These are phyloP conservation scores for Diglossa brunneiventris DNA, from an alignment of 2,113 vertebrate genomes.

Conservation along the genomic window DNA sequence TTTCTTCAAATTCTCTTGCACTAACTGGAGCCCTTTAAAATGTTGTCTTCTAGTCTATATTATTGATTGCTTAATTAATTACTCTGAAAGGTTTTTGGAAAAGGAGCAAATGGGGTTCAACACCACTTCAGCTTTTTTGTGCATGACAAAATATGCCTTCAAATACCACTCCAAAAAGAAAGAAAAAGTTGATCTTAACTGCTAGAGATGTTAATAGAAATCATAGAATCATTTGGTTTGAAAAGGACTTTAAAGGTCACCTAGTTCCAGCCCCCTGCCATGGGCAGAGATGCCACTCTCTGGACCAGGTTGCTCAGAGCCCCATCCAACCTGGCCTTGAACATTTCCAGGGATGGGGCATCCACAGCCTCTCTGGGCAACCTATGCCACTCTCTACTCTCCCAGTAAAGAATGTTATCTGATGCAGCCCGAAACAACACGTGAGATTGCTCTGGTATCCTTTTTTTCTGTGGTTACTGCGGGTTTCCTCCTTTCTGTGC, in stretches of 20 bases:
- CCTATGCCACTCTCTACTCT: not conserved
- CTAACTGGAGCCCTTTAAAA: not conserved
- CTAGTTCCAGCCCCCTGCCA: not conserved
- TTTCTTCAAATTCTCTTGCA: not conserved
- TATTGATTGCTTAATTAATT: conserved; percentile 8
- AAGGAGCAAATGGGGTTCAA: not conserved
- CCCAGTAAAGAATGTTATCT: not conserved
- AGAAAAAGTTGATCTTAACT: not conserved
- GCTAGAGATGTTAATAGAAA: not conserved
- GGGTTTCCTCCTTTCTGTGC: not conserved
- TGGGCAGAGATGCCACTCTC: not conserved
- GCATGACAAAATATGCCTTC: not conserved
- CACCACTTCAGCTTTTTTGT: not conserved
- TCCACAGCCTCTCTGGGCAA: not conserved
- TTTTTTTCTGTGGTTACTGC: not conserved
- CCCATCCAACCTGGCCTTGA: not conserved
- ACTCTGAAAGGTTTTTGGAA: not conserved
- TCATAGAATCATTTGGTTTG: not conserved
- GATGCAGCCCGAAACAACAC: not conserved
- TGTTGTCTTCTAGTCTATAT: not conserved
- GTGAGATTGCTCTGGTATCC: not conserved
- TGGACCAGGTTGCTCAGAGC: not conserved
- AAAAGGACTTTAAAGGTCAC: not conserved
- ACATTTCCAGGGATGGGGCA: not conserved
- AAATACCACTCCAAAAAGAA: not conserved